phyloP scores from a whole-genome alignment of 2,113 vertebrate species.

The Harpagus bidentatus region DNA sequence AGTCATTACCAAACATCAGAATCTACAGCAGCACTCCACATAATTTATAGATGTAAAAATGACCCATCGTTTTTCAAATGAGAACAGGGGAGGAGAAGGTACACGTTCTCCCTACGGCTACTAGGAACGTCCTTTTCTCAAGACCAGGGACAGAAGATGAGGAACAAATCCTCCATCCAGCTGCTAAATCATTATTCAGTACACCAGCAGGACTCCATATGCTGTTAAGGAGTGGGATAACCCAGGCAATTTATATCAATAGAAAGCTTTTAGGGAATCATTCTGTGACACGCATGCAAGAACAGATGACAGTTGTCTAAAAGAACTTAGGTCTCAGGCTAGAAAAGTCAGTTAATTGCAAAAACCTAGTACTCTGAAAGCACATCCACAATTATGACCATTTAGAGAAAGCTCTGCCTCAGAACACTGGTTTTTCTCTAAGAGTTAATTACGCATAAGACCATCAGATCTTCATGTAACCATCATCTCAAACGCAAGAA shows the following conservation, averaged over 20 bases:
- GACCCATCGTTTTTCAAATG: not conserved
- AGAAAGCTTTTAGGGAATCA: conserved; percentile 3
- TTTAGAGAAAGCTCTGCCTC: not conserved
- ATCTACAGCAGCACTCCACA: not conserved
- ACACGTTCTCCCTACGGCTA: not conserved
- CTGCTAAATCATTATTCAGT: not conserved
- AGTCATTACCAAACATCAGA: not conserved
- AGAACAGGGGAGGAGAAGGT: not conserved
- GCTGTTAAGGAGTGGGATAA: not conserved
- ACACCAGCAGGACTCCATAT: not conserved
- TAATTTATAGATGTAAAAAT: not conserved
- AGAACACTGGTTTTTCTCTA: not conserved
- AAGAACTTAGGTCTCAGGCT: not conserved
- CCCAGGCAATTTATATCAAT: not conserved
- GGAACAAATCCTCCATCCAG: not conserved
- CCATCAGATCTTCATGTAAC: not conserved
- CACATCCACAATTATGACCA: not conserved
- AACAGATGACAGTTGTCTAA: not conserved
- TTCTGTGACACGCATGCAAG: not conserved
- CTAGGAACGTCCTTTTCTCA: not conserved
- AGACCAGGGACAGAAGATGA: not conserved
- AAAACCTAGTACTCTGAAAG: not conserved
- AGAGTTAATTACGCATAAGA: not conserved
- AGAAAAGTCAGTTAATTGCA: not conserved
- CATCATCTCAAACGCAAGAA: not conserved